Conservation (phyloP, 2,888 invertebrate genomes). For the Sarcophaga carnaria region DNA sequence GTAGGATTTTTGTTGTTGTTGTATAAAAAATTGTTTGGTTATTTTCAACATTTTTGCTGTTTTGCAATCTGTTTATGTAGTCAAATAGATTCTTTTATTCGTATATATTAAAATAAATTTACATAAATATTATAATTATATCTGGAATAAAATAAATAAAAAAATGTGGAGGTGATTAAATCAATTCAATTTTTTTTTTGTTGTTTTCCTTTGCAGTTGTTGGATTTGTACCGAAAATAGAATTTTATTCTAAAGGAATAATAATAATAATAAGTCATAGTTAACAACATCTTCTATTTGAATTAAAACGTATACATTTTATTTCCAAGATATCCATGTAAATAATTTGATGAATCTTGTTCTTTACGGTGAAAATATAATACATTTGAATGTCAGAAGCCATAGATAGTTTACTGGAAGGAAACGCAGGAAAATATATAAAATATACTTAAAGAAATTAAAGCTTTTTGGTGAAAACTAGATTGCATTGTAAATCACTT, state of each 20-base stretch:
- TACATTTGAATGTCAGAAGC: too few species aligned
- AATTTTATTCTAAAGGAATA: background rate
- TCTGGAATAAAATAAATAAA: slow-evolving; percentile 3
- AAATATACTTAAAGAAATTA: too few species aligned
- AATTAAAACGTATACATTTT: background rate
- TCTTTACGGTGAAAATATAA: too few species aligned
- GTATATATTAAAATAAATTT: background rate
- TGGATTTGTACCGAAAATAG: background rate
- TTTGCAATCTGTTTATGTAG: slow-evolving; percentile 49
- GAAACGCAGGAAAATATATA: too few species aligned
- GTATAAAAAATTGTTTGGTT: slow-evolving; percentile 68
- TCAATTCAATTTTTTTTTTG: background rate
- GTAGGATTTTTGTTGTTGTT: slow-evolving; percentile 78
- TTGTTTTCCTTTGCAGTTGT: too few species aligned
- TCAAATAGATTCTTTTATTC: slow-evolving; percentile 34
- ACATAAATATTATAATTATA: slow-evolving; percentile 15
- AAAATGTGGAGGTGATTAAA: background rate
- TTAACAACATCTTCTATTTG: background rate
- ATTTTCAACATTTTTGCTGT: slow-evolving; percentile 58
- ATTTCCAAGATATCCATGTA: too few species aligned
- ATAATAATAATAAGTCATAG: background rate
- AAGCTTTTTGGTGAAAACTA: too few species aligned
- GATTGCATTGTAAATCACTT: too few species aligned
- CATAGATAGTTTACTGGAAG: too few species aligned
- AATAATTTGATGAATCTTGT: too few species aligned